These are phyloP conservation scores for Silurus glanis DNA, from an alignment of 2,113 vertebrate genomes.

Conservation along the genomic window DNA sequence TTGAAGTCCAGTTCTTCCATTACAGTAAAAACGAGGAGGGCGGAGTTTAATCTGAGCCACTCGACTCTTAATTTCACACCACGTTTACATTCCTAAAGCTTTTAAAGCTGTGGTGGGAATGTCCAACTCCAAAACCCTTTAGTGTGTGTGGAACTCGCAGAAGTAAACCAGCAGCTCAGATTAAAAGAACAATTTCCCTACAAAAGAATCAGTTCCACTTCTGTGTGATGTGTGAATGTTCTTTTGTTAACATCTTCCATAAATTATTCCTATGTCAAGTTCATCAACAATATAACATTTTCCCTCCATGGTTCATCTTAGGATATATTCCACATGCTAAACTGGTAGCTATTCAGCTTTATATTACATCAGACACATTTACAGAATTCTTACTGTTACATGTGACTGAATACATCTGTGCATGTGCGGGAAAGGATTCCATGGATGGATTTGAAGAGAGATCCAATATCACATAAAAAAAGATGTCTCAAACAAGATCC, in stretches of 20 bases:
- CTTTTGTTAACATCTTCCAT: background rate
- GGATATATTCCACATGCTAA: too few relatives aligned
- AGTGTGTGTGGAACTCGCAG: background rate
- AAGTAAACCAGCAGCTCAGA: background rate
- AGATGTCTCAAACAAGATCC: too few relatives aligned
- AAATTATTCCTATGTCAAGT: background rate
- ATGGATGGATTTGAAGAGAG: too few relatives aligned
- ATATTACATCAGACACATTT: too few relatives aligned
- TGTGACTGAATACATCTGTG: too few relatives aligned
- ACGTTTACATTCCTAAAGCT: background rate
- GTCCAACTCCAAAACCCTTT: background rate
- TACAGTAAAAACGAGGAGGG: background rate
- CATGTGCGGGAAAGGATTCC: too few relatives aligned
- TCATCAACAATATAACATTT: too few relatives aligned
- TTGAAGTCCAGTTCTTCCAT: background rate
- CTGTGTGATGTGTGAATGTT: too few relatives aligned
- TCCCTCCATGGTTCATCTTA: too few relatives aligned
- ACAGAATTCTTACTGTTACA: too few relatives aligned
- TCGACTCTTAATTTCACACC: conserved; percentile 6
- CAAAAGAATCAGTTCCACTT: background rate
- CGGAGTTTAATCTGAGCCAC: background rate
- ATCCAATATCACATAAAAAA: too few relatives aligned
- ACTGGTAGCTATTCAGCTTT: too few relatives aligned
- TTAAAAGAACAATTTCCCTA: background rate
- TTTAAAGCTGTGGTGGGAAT: background rate